Evolutionary conservation across 2,113 vertebrate species (phyloP).

Genomic region (Chionis minor): DNA sequence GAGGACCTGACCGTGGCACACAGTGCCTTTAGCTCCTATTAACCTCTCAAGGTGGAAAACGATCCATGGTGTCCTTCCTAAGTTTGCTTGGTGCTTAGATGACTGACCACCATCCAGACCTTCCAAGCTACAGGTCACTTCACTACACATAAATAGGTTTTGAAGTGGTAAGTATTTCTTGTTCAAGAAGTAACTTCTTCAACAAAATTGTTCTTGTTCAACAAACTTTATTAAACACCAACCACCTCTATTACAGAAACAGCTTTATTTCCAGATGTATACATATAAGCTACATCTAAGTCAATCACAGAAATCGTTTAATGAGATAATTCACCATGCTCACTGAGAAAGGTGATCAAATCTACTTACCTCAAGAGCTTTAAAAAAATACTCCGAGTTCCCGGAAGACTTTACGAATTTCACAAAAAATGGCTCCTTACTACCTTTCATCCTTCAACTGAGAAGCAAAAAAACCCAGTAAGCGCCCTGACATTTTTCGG

Average conservation of each 20-base stretch:
- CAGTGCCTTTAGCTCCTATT: background rate
- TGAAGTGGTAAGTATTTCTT: background rate
- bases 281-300: background rate
- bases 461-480: background rate
- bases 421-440: constrained; percentile 82
- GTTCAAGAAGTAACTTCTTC: background rate
- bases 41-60: background rate
- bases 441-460: constrained; percentile 80
- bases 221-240: background rate
- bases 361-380: constrained; percentile 88
- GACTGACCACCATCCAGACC: background rate
- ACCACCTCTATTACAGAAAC: background rate
- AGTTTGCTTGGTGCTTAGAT: background rate
- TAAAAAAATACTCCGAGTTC: constrained; percentile 78
- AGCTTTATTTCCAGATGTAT: background rate
- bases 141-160: rapidly evolving
- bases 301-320: background rate
- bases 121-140: background rate
- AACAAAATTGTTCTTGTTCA: background rate
- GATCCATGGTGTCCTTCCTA: background rate
- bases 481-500: background rate
- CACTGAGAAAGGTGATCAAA: background rate
- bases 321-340: background rate
- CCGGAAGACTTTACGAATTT: constrained; percentile 85
- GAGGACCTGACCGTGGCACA: background rate